Conservation (phyloP, 2,888 invertebrate species). For the Corythucha ciliata region DNA sequence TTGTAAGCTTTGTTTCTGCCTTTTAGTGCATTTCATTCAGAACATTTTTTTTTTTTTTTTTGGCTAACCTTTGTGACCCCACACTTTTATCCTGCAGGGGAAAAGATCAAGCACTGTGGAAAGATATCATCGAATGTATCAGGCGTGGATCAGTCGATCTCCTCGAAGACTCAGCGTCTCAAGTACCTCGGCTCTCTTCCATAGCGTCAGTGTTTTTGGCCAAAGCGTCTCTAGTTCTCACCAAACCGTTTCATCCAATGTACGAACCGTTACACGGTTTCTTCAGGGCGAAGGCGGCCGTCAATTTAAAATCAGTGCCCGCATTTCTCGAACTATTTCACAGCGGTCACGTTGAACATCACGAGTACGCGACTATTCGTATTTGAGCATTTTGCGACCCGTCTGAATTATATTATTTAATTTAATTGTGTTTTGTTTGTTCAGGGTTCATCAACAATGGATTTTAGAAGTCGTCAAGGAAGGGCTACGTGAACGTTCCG, state of each 20-base stretch:
- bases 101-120: conserved; percentile 57
- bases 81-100: conserved; percentile 41
- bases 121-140: conserved; percentile 57
- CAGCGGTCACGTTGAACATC: conserved; percentile 59
- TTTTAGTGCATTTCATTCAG: neutral
- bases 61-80: conserved; percentile 14
- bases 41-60: conserved; percentile 12
- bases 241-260: conserved; percentile 63
- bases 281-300: conserved; percentile 63
- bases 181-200: conserved; percentile 47
- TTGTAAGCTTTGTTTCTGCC: conserved; percentile 7
- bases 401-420: no score
- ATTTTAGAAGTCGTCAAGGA: conserved; percentile 65
- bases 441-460: conserved; percentile 48
- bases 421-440: conserved; percentile 7
- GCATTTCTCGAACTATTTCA: conserved; percentile 79
- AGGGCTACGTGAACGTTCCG: conserved; percentile 64
- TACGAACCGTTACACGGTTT: conserved; percentile 71
- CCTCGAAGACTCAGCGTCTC: conserved; percentile 32
- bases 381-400: no score
- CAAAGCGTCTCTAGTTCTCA: conserved; percentile 57
- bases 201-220: conserved; percentile 62
- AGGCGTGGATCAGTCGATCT: conserved; percentile 49
- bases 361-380: conserved; percentile 26
- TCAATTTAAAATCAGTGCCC: conserved; percentile 72